Conservation (phyloP, 1,140 invertebrate genomes). For the Drosophila grimshawi region DNA sequence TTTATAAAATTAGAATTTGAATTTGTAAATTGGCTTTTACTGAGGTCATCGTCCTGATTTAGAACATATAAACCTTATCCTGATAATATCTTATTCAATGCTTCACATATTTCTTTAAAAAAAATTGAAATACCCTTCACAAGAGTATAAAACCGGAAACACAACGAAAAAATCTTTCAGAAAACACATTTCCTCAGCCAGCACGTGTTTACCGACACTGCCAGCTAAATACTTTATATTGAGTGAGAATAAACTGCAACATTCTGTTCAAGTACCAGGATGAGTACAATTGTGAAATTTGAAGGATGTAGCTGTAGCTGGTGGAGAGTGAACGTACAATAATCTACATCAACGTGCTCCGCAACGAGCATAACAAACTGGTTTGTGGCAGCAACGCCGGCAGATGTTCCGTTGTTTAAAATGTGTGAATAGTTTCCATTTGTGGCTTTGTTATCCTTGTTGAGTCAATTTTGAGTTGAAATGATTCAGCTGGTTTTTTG, state of each 20-base stretch:
- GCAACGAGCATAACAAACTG: constrained; percentile 44
- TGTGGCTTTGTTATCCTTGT: constrained; percentile 44
- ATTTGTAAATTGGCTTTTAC: no score
- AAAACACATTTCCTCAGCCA: not conserved
- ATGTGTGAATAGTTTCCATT: constrained; percentile 24
- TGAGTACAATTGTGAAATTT: not conserved
- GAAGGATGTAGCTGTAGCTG: not conserved
- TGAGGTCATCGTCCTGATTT: no score
- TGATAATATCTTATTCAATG: no score
- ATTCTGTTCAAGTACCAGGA: not conserved
- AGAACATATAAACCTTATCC: no score
- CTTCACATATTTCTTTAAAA: no score
- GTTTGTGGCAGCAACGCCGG: constrained; percentile 48
- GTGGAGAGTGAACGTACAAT: not conserved
- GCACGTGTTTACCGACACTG: not conserved
- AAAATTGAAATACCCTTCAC: no score
- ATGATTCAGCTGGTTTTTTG: constrained; percentile 1
- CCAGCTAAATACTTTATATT: not conserved
- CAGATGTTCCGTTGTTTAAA: constrained; percentile 56
- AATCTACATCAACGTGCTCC: constrained; percentile 4
- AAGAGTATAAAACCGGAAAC: not conserved
- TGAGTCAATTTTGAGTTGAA: constrained; percentile 16
- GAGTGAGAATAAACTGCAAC: constrained; percentile 13
- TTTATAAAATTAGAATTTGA: no score
- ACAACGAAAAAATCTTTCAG: not conserved